Evolutionary conservation across 2,797 vertebrate genomes (phyloP), one percentile per base, ranked within the genome.

Genomic region (Psittacula echo): DNA sequence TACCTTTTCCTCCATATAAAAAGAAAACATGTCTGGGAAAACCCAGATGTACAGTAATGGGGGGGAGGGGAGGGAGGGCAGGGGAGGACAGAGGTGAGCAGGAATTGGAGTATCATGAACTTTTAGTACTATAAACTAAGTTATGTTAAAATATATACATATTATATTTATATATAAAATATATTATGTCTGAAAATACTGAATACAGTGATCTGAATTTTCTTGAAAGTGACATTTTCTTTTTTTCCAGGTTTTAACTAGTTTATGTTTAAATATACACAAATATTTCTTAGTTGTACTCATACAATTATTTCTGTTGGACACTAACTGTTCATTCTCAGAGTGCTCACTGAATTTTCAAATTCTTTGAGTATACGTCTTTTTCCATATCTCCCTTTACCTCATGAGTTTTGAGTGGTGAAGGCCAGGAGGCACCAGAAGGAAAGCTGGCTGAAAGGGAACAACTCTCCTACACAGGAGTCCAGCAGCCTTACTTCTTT

Each of bases 331-430:
- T 58, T 74, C 39, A 1, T 51, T 68, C 41, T 71, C 48, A 64
- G 48, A 42, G 11, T 2, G 3, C 75, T 85, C 11, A 8, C 54
- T 79, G 79, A 53, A 44, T 70, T 82, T 62, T 45, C 54, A 66
- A 51, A 51, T n/a, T 65, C 30, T 45, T 83, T 48, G 42, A n/a
- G 75, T 68, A 37, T 10, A 19, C 0, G 0, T 7, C 18, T 61
- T 82, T 87, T 70, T 37, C 45, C 27, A 5, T 58, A 11, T n/a
- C n/a, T 77, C 50, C 44, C 24, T 5, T 20, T 56, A 41, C 20
- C 14, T 70, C 19, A 2, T 20, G 39, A 48, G 14, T 72, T 90
- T 54, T 47, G 13, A 65, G 54, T 15, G 41, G 45, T 16, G 11
- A 76, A 61, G 64, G 51, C 10, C 17, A 30, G 64, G 19, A 54